phyloP scores from a whole-genome alignment of 2,113 vertebrate species.

The Paradisaea rubra region DNA sequence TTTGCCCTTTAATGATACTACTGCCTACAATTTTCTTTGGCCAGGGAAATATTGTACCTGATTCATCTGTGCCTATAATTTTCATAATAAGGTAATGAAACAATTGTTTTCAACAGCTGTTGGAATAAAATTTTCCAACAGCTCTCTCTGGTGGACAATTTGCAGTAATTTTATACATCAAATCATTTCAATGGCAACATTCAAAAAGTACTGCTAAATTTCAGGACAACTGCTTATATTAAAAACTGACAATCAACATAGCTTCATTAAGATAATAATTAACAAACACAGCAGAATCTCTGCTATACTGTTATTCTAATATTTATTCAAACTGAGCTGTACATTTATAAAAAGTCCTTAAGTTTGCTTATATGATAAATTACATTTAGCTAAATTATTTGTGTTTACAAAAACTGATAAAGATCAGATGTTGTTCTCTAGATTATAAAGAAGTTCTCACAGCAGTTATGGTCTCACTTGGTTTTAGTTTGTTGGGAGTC shows the following conservation, averaged over 20 bases:
- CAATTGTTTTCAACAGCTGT: neutral
- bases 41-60: neutral
- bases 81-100: neutral
- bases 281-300: neutral
- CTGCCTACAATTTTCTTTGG: neutral
- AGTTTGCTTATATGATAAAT: neutral
- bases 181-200: neutral
- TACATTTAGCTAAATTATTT: neutral
- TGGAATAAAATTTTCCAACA: constrained; percentile 43
- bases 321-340: neutral
- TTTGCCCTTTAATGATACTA: neutral
- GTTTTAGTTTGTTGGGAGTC: neutral
- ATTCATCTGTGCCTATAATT: neutral
- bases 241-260: neutral
- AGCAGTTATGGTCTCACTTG: neutral
- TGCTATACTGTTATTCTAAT: neutral
- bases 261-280: neutral
- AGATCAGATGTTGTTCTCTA: neutral
- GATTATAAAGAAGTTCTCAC: neutral
- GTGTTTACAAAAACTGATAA: neutral
- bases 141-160: constrained; percentile 66
- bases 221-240: neutral
- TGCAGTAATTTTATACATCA: neutral
- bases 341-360: neutral
- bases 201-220: neutral